A percentile compares a stretch with the other conserved stretches of the same genome.
phyloP scores from a whole-genome alignment of 2,797 vertebrate genomes.

The Sciaenops ocellatus region DNA sequence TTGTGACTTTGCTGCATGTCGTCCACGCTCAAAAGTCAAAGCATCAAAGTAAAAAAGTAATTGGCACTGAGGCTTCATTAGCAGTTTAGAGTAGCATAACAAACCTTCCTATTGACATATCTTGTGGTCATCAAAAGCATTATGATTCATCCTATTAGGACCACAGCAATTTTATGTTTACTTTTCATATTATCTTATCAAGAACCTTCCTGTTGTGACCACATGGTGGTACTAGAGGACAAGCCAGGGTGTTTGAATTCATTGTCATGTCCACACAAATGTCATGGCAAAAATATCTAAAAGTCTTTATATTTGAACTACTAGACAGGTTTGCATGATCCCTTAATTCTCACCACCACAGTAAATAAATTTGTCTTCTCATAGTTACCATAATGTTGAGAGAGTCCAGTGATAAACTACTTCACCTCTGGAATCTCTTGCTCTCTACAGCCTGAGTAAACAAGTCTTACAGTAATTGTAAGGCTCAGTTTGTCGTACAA shows the following conservation, averaged over 20 bases:
- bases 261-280: background rate
- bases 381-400: background rate
- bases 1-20: too few relatives aligned
- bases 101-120: background rate
- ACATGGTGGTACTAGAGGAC: slow-evolving; percentile 15
- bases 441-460: background rate
- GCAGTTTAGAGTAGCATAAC: background rate
- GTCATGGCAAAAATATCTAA: background rate
- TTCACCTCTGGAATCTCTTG: background rate
- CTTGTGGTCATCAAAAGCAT: background rate
- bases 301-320: background rate
- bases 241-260: background rate
- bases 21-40: too few relatives aligned
- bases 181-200: background rate
- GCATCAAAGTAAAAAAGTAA: background rate
- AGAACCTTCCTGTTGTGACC: background rate
- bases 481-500: background rate
- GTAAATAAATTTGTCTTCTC: background rate
- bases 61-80: background rate
- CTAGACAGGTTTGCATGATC: background rate
- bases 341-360: background rate
- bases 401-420: background rate
- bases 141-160: background rate
- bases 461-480: background rate
- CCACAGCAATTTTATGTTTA: background rate